Conservation (phyloP, 2,888 invertebrate species). For the Melanostoma scalare region DNA sequence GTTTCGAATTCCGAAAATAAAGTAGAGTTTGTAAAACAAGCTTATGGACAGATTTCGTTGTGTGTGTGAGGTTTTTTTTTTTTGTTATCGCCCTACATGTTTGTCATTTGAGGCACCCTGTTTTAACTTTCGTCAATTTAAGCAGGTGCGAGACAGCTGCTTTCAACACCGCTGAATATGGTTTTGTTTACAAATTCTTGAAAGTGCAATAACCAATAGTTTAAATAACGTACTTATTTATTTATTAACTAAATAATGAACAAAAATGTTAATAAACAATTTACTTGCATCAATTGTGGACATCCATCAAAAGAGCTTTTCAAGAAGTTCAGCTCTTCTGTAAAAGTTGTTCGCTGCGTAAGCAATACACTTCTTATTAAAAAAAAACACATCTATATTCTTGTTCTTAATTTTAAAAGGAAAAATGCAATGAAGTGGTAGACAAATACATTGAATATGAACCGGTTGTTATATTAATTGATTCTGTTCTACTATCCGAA, state of each 20-base stretch:
- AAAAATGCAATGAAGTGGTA: slow-evolving; percentile 88
- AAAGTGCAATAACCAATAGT: no score
- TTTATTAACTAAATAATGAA: slow-evolving; percentile 11
- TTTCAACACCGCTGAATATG: slow-evolving; percentile 29
- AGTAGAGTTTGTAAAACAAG: no score
- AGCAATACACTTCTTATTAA: slow-evolving; percentile 78
- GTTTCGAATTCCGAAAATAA: no score
- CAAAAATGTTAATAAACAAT: slow-evolving; percentile 64
- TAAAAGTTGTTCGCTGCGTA: slow-evolving; percentile 90
- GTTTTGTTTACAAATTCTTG: slow-evolving; percentile 46
- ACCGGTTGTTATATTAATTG: slow-evolving; percentile 92
- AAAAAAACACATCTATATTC: neutral
- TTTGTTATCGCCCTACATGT: no score
- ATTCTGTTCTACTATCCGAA: slow-evolving; percentile 90
- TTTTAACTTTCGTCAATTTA: slow-evolving; percentile 19
- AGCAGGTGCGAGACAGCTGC: neutral
- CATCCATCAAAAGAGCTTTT: slow-evolving; percentile 85
- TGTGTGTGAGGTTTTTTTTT: no score
- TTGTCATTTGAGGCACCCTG: slow-evolving; percentile 1
- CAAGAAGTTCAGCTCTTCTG: slow-evolving; percentile 87
- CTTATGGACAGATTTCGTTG: no score
- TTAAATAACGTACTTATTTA: no score
- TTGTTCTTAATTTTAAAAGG: slow-evolving; percentile 83
- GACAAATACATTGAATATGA: slow-evolving; percentile 97
- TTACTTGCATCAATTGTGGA: slow-evolving; percentile 88